Base-by-base conservation (phyloP, 2,888 invertebrate genomes). In the Caenorhabditis afra region DNA sequence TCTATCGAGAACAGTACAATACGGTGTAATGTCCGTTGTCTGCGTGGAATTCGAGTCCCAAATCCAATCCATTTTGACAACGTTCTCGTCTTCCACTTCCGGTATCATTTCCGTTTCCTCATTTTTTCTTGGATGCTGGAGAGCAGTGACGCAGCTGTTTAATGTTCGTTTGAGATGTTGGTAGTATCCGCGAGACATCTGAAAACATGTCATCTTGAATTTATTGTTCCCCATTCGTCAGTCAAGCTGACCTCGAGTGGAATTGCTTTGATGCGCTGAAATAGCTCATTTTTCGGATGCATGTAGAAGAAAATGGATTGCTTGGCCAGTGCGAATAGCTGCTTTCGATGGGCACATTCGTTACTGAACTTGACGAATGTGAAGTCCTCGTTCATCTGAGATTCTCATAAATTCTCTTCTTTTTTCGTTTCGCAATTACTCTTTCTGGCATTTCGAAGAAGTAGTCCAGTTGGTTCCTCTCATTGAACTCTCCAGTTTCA, bases 201-300 rank as follows among this genome's bases (percentile, higher is more conserved):
- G 47, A 16, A 47, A 47, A 16, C 11, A 5, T 29, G 3, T 29
- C 29, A 29, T 7, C 7, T 29, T 7, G 3, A 3, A 41, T 41
- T 41, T 3, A 41, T 41, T 14, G 41, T 41, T 29, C 29, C 37
- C 11, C 37, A 8, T 37, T 41, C 11, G 3, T 14, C 14, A 4
- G 14, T 41, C 41, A 41, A 41, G 14, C 41, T 41, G 12, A 57
- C 57, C 22, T 57, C 57, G 8, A 57, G 16, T 14, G 57, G 57
- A 22, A 57, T 41, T 0, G 12, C 12, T 5, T 11, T 3, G 22
- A 57, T 12, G 2, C 2, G 10, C 14, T n/a, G 22, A 8, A 22
- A 41, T 7, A 7, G 8, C 10, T 11, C 5, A 2, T 10, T 10
- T 0, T 41, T 14, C 12, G 8, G 20, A 12, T 57, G 20, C 8